Evolutionary conservation across 2,888 invertebrate genomes (phyloP), one percentile per base, ranked within the genome.

Genomic region (Eupelmus urozonus): DNA sequence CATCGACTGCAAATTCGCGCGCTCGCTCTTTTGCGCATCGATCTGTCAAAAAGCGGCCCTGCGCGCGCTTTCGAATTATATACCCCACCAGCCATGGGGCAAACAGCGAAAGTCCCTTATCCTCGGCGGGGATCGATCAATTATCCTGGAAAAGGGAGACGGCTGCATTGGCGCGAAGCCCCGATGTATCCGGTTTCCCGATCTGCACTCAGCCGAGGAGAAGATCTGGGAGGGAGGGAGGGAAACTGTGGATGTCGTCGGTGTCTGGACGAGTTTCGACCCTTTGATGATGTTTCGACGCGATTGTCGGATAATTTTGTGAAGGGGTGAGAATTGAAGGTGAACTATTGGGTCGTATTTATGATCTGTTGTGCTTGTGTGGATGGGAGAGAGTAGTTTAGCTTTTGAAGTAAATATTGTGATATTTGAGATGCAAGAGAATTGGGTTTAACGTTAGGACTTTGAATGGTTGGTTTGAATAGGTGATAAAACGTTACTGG

Each of bases 91-190:
- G n/a, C 63, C 53, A 59, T 34, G 9, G 5, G 63, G 66, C 65
- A 71, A 72, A 71, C 67, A 78, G 57, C 27, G 53, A 71, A 67
- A 79, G 45, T 57, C 57, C 59, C 69, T 78, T 78, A 74, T 73
- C 55, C 59, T 62, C 42, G 13, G 67, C 34, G 40, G 3, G 45
- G 73, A 73, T 78, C 78, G 63, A 74, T 78, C 78, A 74, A 74
- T 78, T 74, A 74, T 70, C 49, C 42, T 2, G 45, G 16, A 11
- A 18, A 20, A 29, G 25, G 20, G 63, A 49, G 63, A 27, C 13
- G 3, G 27, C 7, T 2, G 27, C 16, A 7, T 45, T 45, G 9
- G 45, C 16, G 45, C 13, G 45, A 45, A 16, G 34, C 34, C 9
- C 9, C 3, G 9, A 34, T 34, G 34, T 34, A 34, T 34, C 34